Evolutionary conservation across 2,797 vertebrate species (phyloP).

Genomic region (Salmo trutta): DNA sequence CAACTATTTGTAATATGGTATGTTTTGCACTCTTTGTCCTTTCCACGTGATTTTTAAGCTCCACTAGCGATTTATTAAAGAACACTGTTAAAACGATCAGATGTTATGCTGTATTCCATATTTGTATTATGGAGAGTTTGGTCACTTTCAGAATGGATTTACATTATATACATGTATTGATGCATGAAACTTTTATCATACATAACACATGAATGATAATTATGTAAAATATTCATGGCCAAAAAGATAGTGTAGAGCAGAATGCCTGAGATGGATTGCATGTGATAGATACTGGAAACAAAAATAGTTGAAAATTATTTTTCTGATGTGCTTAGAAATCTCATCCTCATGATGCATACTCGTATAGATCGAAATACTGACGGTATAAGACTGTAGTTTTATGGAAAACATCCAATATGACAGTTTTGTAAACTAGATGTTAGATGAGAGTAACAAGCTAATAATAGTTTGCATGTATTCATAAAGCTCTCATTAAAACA

Average conservation of each 20-base stretch:
- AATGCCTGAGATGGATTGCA: neutral
- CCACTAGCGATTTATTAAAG: neutral
- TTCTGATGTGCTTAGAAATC: neutral
- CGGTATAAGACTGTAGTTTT: neutral
- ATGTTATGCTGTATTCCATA: neutral
- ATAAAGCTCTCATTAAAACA: no score
- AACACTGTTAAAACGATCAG: slow-evolving; percentile 4
- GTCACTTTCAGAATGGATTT: neutral
- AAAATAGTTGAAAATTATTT: neutral
- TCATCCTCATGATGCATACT: neutral
- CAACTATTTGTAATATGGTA: neutral
- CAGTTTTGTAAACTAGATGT: neutral
- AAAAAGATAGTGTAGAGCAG: neutral
- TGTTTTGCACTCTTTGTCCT: neutral
- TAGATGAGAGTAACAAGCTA: no score
- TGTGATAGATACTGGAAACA: neutral
- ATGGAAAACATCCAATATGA: neutral
- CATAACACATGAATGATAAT: neutral
- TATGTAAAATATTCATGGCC: neutral
- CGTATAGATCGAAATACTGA: neutral
- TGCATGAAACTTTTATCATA: neutral
- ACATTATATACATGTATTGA: neutral
- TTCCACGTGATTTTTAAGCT: neutral
- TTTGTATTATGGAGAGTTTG: neutral
- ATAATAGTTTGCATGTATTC: no score